Base-by-base conservation (phyloP, 1,140 invertebrate species). In the Bombyx mandarina region DNA sequence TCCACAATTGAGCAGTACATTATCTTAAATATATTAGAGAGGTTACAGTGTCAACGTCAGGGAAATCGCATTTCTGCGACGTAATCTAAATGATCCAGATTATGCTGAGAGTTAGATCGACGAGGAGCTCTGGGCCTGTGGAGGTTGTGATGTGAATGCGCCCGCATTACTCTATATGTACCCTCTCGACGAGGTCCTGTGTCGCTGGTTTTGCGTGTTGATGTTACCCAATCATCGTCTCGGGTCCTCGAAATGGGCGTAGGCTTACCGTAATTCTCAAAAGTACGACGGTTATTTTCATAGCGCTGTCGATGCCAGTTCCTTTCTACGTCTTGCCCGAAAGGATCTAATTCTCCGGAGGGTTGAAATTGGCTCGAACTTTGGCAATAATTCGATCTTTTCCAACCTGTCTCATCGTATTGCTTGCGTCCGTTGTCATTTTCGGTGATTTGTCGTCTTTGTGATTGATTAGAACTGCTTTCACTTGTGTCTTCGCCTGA, bases 401-500 rank as follows among this genome's bases (percentile, higher is more conserved):
- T 90, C 93, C 93, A 95, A 0, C 91, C 91, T 2, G 26, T 35
- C 43, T 93, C 91, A 46, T 92, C 89, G 66, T 93, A 93, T 35
- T 89, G 88, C 12, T 88, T 88, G 9, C 90, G 88, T 6, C 68
- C 66, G 8, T 88, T 88, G 2, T 91, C 89, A 12, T 91, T 89
- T 18, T 91, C 89, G 48, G 91, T 90, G 6, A 90, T 88, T 56
- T 91, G 89, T 50, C 89, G 85, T 2, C 90, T 86, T 67, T 91
- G 91, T 3, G 92, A 93, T 66, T 93, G 92, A 61, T 91, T 93
- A 0, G 92, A 92, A 64, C 91, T 94, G 62, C 90, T 92, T 71
- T 94, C 93, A 54, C 90, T 94, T 3, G 90, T 94, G 75, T 93
- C 94, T 80, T 93, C 94, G 57, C 91, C 94, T 1, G 94, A 96